Evolutionary conservation across 1,140 invertebrate species (phyloP), one percentile per base, ranked within the genome.

Genomic region (Bombus vancouverensis): DNA sequence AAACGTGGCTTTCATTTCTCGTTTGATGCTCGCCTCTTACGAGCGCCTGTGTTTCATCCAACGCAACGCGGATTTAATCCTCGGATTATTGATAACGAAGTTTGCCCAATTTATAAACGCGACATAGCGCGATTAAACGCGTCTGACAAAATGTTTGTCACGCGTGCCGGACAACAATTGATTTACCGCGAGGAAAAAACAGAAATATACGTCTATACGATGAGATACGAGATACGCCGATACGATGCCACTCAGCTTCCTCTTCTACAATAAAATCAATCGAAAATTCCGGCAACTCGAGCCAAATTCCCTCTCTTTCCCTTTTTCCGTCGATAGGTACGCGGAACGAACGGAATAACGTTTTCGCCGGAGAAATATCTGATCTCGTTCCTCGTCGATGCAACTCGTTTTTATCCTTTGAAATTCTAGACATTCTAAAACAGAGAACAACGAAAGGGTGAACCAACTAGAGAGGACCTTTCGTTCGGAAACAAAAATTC

Each of bases 41-140:
- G 37, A 13, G 5, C 18, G 44, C 37, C 18, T 5, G 18, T 37
- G 72, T 39, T 42, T 28, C 44, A 39, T 47, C 34, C 59, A 22
- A 34, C 47, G 37, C 75, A 42, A 15, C 82, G 37, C 66, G 9
- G 65, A 59, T 84, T 71, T 71, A 79, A 79, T 84, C 82, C n/a
- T 12, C 66, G 82, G 75, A 84, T 79, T 71, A 71, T 71, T 57
- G 75, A 62, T 79, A 79, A 84, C 75, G 47, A 84, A 84, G 62
- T 84, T 59, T 77, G 66, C 28, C 39, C 82, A 84, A 84, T 84
- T 84, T 84, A 84, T 79, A 66, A 42, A 42, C 75, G 53, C 47
- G 82, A 79, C 37, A 84, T 9, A 9, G 8, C 32, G 47, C 39
- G 65, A 78, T 78, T 84, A 71, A 84, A 84, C 32, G 37, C 47